These are phyloP conservation scores for Candoia aspera DNA, from an alignment of 2,113 vertebrate genomes.

Conservation along the genomic window DNA sequence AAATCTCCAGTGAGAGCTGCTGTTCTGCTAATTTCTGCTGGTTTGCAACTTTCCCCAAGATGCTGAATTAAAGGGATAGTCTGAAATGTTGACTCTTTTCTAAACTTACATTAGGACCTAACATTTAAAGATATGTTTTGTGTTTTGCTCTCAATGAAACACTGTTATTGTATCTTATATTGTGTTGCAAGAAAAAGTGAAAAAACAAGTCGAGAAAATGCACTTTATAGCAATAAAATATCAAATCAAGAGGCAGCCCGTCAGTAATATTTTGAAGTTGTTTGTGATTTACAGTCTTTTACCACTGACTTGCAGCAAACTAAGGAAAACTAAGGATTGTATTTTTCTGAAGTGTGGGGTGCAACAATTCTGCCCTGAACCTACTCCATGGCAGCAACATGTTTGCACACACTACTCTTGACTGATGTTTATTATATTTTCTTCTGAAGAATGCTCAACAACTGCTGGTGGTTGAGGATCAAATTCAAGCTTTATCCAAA, in stretches of 20 bases:
- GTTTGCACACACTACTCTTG: no score
- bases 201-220: neutral
- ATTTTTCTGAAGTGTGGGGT: no score
- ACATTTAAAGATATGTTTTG: neutral
- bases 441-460: no score
- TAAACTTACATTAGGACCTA: neutral
- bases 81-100: neutral
- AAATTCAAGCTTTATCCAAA: no score
- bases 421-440: no score
- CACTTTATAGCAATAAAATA: neutral
- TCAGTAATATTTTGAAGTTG: neutral
- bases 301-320: no score
- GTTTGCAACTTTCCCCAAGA: constrained; percentile 14
- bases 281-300: neutral
- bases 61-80: constrained; percentile 8
- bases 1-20: constrained; percentile 55
- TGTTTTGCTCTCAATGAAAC: neutral
- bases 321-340: no score
- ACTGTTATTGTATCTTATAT: neutral
- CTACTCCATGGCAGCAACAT: no score
- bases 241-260: neutral
- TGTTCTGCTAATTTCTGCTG: constrained; percentile 52
- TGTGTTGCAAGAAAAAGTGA: neutral
- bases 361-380: no score
- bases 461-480: no score